A percentile compares a stretch with the other conserved stretches of the same genome.
Evolutionary conservation across 2,113 vertebrate genomes (phyloP).

Genomic region (Chaetodon trifascialis): DNA sequence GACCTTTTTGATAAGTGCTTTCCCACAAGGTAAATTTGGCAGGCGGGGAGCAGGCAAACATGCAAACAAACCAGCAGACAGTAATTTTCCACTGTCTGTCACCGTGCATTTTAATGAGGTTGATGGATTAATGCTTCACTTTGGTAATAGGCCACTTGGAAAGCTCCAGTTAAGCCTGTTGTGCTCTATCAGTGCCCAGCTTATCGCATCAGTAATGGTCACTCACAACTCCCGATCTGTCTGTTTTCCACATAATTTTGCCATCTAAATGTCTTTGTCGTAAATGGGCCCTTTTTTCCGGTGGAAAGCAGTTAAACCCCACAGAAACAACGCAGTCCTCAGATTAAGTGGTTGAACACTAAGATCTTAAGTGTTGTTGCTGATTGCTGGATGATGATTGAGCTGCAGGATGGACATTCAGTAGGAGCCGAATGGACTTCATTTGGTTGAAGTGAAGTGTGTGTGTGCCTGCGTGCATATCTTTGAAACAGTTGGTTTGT

Average conservation of each 20-base stretch:
- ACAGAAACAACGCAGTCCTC: conserved; percentile 34
- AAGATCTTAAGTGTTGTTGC: conserved; percentile 45
- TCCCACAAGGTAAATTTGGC: conserved; percentile 73
- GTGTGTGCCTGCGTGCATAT: conserved; percentile 47
- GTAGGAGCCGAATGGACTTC: conserved; percentile 24
- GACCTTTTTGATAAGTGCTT: conserved; percentile 68
- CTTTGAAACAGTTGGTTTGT: conserved; percentile 54
- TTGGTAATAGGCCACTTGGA: conserved; percentile 58
- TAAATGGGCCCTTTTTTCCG: conserved; percentile 47
- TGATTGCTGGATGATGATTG: conserved; percentile 59
- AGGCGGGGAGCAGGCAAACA: conserved; percentile 48
- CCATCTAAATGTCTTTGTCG: conserved; percentile 57
- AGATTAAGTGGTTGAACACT: conserved; percentile 64
- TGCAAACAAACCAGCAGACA: conserved; percentile 67
- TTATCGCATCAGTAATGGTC: conserved; percentile 72
- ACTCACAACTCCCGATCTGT: conserved; percentile 25
- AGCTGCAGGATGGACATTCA: conserved; percentile 49
- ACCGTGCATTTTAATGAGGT: conserved; percentile 77
- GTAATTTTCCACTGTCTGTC: conserved; percentile 67
- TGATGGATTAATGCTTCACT: conserved; percentile 71
- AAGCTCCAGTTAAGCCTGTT: conserved; percentile 55
- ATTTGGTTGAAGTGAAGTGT: conserved; percentile 9
- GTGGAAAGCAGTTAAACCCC: conserved; percentile 64
- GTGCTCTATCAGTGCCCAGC: conserved; percentile 55
- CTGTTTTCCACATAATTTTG: conserved; percentile 65